Evolutionary conservation across 1,140 invertebrate genomes (phyloP).

Genomic region (Chelonus insularis): DNA sequence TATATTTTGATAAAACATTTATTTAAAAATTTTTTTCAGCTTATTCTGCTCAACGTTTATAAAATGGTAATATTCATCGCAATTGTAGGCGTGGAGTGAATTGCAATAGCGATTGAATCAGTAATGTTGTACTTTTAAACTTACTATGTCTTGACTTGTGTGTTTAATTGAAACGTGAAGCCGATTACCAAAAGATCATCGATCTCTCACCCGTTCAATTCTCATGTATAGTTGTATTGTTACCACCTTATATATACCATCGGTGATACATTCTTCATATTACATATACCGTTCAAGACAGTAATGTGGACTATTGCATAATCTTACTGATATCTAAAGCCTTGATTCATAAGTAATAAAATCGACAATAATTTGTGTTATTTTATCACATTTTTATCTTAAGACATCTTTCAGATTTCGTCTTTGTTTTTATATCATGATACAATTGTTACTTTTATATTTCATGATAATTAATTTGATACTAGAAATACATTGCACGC

Average conservation of each 20-base stretch:
- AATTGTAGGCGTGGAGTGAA: too few species aligned
- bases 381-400: too few species aligned
- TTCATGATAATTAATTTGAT: too few species aligned
- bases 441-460: too few species aligned
- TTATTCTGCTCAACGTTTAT: too few species aligned
- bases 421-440: too few species aligned
- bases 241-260: background rate
- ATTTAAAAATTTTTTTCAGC: too few species aligned
- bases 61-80: too few species aligned
- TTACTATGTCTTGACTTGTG: background rate
- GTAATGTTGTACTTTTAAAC: background rate
- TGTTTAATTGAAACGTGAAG: constrained; percentile 22
- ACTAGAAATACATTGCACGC: too few species aligned
- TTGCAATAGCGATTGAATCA: background rate
- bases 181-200: constrained; percentile 19
- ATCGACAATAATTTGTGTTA: too few species aligned
- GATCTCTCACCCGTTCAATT: constrained; percentile 21
- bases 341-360: constrained; percentile 6
- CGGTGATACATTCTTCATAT: background rate
- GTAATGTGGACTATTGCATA: constrained; percentile 15
- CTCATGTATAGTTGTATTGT: background rate
- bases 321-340: constrained; percentile 23
- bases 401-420: too few species aligned
- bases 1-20: too few species aligned
- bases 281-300: background rate